Conservation (phyloP, 30 jellyfish, hydroid and myxozoan genomes). For the Cassiopea xamachana region DNA sequence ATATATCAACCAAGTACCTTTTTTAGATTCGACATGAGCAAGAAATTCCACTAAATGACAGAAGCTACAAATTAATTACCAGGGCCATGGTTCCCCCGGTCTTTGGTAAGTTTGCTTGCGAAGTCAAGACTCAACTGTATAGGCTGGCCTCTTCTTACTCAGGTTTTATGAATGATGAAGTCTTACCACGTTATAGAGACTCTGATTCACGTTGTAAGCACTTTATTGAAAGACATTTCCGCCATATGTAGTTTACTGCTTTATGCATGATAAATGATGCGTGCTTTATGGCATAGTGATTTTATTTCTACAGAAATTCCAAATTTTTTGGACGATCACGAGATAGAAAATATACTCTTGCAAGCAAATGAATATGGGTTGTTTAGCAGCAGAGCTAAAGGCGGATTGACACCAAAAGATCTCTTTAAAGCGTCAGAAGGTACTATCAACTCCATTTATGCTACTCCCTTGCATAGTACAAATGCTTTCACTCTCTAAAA, state of each 20-base stretch:
- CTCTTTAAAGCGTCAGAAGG: constrained; percentile 84
- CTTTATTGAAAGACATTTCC: neutral
- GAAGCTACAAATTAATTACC: constrained; percentile 57
- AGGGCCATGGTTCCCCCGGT: constrained; percentile 82
- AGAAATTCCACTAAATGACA: constrained; percentile 46
- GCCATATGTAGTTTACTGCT: neutral
- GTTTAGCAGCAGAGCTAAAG: constrained; percentile 90
- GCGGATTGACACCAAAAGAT: constrained; percentile 92
- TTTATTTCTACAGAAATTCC: constrained; percentile 75
- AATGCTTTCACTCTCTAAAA: too few species aligned
- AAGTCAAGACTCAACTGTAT: too few species aligned
- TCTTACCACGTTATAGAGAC: too few species aligned
- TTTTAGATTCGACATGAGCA: constrained; percentile 87
- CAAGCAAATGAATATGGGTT: constrained; percentile 85
- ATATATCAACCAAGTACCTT: too few species aligned
- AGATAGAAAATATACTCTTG: constrained; percentile 55
- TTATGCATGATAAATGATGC: neutral
- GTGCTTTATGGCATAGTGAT: too few species aligned
- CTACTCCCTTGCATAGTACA: too few species aligned
- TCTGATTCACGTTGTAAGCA: neutral
- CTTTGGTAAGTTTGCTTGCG: constrained; percentile 74
- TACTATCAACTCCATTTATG: neutral
- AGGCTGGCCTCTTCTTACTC: too few species aligned
- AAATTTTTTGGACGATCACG: constrained; percentile 69
- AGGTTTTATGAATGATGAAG: too few species aligned